Conservation (phyloP, 2,113 vertebrate species). For the Scomber colias region DNA sequence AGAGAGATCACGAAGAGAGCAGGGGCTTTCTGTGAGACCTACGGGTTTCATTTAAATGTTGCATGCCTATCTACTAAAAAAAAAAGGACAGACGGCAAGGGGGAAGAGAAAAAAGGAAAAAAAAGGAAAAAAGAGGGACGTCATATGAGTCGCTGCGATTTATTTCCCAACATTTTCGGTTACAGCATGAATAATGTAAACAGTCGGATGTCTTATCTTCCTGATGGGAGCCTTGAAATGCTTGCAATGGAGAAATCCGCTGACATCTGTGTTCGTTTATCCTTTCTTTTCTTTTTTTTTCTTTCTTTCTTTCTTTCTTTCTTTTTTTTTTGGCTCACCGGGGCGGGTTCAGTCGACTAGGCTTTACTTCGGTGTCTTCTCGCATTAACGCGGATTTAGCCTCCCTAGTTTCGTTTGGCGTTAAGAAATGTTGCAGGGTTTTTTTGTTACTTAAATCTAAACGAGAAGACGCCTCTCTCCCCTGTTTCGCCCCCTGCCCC, state of each 20-base stretch:
- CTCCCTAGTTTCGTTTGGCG: conserved; percentile 15
- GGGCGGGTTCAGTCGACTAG: conserved; percentile 66
- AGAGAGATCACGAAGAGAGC: conserved; percentile 9
- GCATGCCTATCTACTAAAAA: conserved; percentile 66
- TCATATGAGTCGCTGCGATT: conserved; percentile 47
- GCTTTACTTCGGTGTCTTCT: conserved; percentile 55
- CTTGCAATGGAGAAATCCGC: conserved; percentile 70
- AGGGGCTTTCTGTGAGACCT: conserved; percentile 35
- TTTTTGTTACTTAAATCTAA: not conserved
- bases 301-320: conserved; percentile 60
- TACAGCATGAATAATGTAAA: conserved; percentile 23
- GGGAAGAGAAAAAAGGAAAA: too few species aligned
- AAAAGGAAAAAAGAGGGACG: conserved; percentile 48
- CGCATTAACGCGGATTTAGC: conserved; percentile 3
- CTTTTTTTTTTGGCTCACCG: conserved; percentile 29
- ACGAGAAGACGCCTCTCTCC: conserved; percentile 67
- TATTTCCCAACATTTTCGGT: conserved; percentile 44
- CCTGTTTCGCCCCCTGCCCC: conserved; percentile 76
- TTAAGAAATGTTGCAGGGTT: conserved; percentile 34
- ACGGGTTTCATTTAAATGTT: conserved; percentile 60
- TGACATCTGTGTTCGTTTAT: conserved; percentile 78
- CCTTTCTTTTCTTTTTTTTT: conserved; percentile 62
- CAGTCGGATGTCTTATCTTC: conserved; percentile 58
- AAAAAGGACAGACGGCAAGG: conserved; percentile 61
- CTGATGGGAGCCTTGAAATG: conserved; percentile 53